Percentiles rank a stretch among this genome's conserved stretches.
phyloP scores from a whole-genome alignment of 1,140 invertebrate species.

The Drosophila novamexicana region DNA sequence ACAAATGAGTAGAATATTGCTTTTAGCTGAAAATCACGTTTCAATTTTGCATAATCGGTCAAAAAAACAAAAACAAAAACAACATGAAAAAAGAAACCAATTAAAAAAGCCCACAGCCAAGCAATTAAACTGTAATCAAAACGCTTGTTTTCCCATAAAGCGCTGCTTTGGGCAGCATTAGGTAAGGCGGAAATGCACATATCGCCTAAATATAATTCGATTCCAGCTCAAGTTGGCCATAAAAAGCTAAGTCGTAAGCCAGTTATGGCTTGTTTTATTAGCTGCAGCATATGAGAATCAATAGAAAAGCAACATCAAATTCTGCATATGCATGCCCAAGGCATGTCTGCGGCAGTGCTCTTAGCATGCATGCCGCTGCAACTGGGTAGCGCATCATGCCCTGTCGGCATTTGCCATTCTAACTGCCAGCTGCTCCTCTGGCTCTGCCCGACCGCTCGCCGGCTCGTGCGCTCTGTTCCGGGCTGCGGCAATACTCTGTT shows the following conservation, averaged over 20 bases:
- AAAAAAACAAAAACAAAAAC: not conserved
- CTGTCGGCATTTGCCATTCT: constrained; percentile 27
- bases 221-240: not conserved
- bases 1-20: not conserved
- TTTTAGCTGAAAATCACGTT: not conserved
- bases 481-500: not conserved
- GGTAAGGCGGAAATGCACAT: constrained; percentile 1
- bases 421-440: not conserved
- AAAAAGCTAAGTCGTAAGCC: too few relatives aligned
- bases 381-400: constrained; percentile 7
- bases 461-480: not conserved
- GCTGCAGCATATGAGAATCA: too few relatives aligned
- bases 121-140: not conserved
- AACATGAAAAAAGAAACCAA: not conserved
- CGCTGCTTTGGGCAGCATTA: not conserved
- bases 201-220: not conserved
- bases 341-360: not conserved
- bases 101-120: not conserved
- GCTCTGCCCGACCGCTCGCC: not conserved
- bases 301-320: not conserved
- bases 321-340: not conserved
- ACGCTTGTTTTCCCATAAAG: too few relatives aligned
- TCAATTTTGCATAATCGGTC: not conserved
- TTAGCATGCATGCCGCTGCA: constrained; percentile 1
- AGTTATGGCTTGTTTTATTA: not conserved